These are phyloP conservation scores for Julus scandinavius DNA, from an alignment of 2,888 invertebrate species.

Conservation along the genomic window DNA sequence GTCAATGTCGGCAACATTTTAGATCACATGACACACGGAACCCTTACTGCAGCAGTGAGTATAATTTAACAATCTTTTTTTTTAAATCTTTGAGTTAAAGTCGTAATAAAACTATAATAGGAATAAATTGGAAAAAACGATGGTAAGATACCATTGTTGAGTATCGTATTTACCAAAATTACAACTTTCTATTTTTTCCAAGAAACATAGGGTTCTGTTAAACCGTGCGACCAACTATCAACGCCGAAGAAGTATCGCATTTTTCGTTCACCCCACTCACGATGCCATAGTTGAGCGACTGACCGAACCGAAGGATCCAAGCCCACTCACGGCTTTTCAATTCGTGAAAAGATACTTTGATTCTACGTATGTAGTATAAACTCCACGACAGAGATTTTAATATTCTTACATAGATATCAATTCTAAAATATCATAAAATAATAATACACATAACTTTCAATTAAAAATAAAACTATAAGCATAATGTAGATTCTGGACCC, in stretches of 20 bases:
- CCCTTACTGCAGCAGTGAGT: conserved; percentile 76
- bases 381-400: not conserved
- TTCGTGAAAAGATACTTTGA: conserved; percentile 45
- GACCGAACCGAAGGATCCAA: not conserved
- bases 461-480: not conserved
- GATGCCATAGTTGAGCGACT: conserved; percentile 74
- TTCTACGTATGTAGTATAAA: not conserved
- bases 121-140: not conserved
- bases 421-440: not conserved
- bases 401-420: not conserved
- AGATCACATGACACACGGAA: conserved; percentile 78
- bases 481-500: not conserved
- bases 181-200: not conserved
- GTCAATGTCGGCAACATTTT: conserved; percentile 81
- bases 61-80: no score
- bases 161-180: no score
- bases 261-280: conserved; percentile 80
- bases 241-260: conserved; percentile 80
- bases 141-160: no score
- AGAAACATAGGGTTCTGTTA: conserved; percentile 75
- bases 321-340: not conserved
- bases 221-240: conserved; percentile 73
- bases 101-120: not conserved
- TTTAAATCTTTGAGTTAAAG: no score
- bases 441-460: not conserved